Conservation (phyloP, 2,113 vertebrate genomes). For the Lepisosteus oculatus region DNA sequence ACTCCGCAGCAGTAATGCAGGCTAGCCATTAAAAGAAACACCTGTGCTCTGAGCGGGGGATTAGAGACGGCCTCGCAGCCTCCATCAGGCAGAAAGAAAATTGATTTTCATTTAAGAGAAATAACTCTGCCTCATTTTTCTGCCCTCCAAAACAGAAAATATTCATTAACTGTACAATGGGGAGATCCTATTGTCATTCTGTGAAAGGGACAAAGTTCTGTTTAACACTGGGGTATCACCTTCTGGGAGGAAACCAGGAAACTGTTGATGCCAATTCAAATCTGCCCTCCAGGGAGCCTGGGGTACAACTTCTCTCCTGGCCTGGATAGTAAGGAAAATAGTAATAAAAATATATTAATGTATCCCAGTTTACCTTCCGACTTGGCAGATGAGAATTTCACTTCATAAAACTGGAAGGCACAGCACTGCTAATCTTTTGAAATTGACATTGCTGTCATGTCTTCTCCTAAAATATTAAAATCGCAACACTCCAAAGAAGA, state of each 20-base stretch:
- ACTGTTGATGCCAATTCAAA: constrained; percentile 49
- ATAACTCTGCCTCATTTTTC: constrained; percentile 47
- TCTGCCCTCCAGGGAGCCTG: constrained; percentile 41
- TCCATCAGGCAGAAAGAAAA: constrained; percentile 43
- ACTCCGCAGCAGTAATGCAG: not conserved
- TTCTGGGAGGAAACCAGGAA: constrained; percentile 47
- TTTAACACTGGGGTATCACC: constrained; percentile 48
- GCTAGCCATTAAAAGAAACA: constrained; percentile 20
- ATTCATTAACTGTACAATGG: constrained; percentile 59
- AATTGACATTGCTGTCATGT: too few species aligned
- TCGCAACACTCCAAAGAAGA: too few species aligned
- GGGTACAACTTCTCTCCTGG: constrained; percentile 28
- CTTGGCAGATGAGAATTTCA: not conserved
- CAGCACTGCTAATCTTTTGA: not conserved
- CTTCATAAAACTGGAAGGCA: not conserved
- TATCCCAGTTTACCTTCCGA: not conserved
- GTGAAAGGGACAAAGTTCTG: constrained; percentile 44
- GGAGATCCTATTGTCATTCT: constrained; percentile 52
- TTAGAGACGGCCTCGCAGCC: constrained; percentile 23
- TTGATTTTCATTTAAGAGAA: constrained; percentile 69
- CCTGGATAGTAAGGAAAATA: too few species aligned
- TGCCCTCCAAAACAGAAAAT: constrained; percentile 53
- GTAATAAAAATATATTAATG: not conserved
- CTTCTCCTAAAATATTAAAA: too few species aligned
- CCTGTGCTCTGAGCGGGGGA: constrained; percentile 26